Evolutionary conservation across 2,888 invertebrate species (phyloP).

Genomic region (Diplolepis rosae): DNA sequence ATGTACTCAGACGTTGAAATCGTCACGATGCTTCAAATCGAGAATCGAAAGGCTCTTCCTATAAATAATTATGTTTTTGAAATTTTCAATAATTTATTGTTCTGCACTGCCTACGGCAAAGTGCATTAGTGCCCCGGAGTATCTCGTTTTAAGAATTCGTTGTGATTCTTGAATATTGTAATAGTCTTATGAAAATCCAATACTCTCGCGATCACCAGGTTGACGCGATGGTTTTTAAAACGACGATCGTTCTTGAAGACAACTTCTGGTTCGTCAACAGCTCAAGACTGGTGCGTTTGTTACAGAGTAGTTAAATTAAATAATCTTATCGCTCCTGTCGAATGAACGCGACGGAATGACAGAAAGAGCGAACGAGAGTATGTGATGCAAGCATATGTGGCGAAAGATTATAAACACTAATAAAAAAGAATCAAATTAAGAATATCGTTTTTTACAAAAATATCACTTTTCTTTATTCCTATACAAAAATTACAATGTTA

Average conservation of each 20-base stretch:
- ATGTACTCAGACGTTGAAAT: slow-evolving; percentile 55
- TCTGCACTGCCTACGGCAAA: not conserved
- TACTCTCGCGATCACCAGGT: not conserved
- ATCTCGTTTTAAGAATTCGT: not conserved
- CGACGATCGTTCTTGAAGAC: not conserved
- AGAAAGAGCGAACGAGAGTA: slow-evolving; percentile 48
- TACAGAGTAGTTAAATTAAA: slow-evolving; percentile 56
- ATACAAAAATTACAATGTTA: slow-evolving; percentile 32
- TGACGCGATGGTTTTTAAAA: not conserved
- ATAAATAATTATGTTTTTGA: slow-evolving; percentile 11
- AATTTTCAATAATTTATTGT: slow-evolving; percentile 20
- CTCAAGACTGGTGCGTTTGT: not conserved
- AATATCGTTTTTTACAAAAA: slow-evolving; percentile 17
- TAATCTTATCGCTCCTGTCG: slow-evolving; percentile 59
- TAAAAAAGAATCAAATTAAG: slow-evolving; percentile 7
- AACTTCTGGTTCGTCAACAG: not conserved
- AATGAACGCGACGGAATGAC: slow-evolving; percentile 50
- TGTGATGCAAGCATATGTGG: slow-evolving; percentile 27
- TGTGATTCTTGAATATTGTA: slow-evolving; percentile 4
- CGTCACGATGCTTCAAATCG: not conserved
- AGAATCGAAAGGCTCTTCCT: slow-evolving; percentile 3
- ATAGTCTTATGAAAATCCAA: not conserved
- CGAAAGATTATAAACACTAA: slow-evolving; percentile 12
- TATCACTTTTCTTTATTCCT: not conserved
- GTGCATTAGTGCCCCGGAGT: not conserved